phyloP scores from a whole-genome alignment of 2,888 invertebrate genomes.

The Pheosia gnoma region DNA sequence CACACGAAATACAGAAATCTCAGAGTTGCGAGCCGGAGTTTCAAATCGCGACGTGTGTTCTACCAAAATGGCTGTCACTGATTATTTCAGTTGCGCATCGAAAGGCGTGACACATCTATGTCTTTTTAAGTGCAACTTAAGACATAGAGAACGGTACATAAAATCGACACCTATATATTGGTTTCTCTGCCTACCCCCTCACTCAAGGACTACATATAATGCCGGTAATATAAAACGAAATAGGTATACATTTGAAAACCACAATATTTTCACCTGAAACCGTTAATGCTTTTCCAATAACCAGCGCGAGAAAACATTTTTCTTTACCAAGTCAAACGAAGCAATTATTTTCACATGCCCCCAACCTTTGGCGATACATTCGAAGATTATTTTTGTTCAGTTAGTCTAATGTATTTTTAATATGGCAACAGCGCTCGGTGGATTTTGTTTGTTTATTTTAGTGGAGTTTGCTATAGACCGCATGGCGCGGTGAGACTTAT shows the following conservation, averaged over 20 bases:
- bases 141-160: too few species aligned
- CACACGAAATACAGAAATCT: too few species aligned
- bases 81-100: too few species aligned
- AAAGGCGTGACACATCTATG: too few species aligned
- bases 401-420: conserved; percentile 37
- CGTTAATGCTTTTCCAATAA: conserved; percentile 3
- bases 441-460: conserved; percentile 33
- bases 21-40: too few species aligned
- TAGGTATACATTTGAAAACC: background rate
- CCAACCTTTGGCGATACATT: background rate
- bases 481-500: background rate
- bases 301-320: background rate
- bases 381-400: conserved; percentile 8
- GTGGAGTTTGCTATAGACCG: conserved; percentile 4
- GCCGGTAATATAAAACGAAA: too few species aligned
- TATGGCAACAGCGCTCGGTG: conserved; percentile 20
- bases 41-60: too few species aligned
- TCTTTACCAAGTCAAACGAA: background rate
- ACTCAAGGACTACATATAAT: too few species aligned
- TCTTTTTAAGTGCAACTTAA: too few species aligned
- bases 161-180: too few species aligned
- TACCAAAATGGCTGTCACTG: too few species aligned
- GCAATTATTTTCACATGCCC: conserved; percentile 7
- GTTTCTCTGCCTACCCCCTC: too few species aligned
- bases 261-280: conserved; percentile 1